These are phyloP conservation scores for Cyanistes caeruleus DNA, from an alignment of 2,113 vertebrate genomes.

Conservation along the genomic window DNA sequence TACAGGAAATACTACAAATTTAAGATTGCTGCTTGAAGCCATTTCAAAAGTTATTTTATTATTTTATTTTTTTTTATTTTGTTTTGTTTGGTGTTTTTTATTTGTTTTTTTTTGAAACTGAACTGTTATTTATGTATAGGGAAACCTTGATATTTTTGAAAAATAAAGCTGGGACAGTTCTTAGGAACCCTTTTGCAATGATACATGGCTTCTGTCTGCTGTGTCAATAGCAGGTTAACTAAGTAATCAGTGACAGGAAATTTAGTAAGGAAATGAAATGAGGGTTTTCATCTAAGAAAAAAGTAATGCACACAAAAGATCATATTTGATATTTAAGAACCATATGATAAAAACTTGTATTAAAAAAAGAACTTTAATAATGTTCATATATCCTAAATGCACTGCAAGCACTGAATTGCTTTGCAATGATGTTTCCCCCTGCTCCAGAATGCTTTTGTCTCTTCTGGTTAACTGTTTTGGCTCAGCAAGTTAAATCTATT, in stretches of 20 bases:
- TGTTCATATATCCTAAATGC: neutral
- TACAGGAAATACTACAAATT: neutral
- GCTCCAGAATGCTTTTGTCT: neutral
- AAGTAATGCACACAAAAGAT: neutral
- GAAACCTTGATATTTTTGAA: neutral
- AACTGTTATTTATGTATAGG: neutral
- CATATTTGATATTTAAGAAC: neutral
- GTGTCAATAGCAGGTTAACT: neutral
- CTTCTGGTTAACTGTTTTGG: neutral
- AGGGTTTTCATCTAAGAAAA: neutral
- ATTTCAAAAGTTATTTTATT: neutral
- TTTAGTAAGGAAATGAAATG: neutral
- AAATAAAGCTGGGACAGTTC: neutral
- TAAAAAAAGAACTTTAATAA: neutral
- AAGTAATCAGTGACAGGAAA: neutral
- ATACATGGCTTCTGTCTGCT: neutral
- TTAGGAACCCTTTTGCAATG: neutral
- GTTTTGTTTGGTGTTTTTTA: neutral
- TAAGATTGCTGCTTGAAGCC: neutral
- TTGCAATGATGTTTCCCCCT: neutral
- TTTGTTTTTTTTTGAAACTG: neutral
- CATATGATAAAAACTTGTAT: neutral
- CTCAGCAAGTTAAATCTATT: neutral
- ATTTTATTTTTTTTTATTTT: neutral
- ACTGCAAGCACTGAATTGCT: neutral